Base-by-base conservation (phyloP, 2,113 vertebrate species). In the Poeciliopsis retropinna region DNA sequence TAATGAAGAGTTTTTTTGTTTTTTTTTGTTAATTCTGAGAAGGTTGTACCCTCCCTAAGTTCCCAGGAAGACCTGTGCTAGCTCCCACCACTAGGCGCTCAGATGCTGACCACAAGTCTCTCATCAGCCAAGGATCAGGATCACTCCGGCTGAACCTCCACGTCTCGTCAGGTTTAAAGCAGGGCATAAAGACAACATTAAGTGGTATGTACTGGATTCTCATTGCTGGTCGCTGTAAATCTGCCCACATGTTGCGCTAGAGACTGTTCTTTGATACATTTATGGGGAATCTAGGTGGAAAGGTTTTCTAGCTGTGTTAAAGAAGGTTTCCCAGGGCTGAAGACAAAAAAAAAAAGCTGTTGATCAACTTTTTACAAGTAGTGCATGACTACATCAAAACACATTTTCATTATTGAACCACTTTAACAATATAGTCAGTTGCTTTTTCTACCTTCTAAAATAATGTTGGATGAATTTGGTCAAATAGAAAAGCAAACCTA, bases 151-250 rank as follows among this genome's bases (percentile, higher is more conserved):
- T 70, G 72, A 76, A 67, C 74, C 51, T 75, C 12, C 65, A 12
- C 19, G 0, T 65, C 74, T 79, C 41, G 30, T 75, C 73, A 73
- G 76, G 68, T 73, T 70, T 44, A 10, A 44, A 68, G 13, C 65
- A n/a, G n/a, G 25, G 70, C 14, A 15, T 65, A 17, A 22, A 9
- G 60, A 54, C 63, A 73, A 80, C 15, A 4, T 70, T 29, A 60
- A 61, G 75, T 72, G 89, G 90, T 91, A 88, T 66, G 92, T 88
- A 70, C 80, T 14, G 30, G 47, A 77, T 82, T 72, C n/a, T 14
- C 25, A 1, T 6, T 34, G 0, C 22, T 6, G 17, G 51, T 71
- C 51, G 78, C 51, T 70, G 19, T 47, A 61, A 25, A 77, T 64
- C n/a, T 64, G 44, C 68, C 25, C 44, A 57, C 51, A 57, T 47